Evolutionary conservation across 2,888 invertebrate species (phyloP), one percentile per base, ranked within the genome.

Genomic region (Chrysomela aeneicollis): DNA sequence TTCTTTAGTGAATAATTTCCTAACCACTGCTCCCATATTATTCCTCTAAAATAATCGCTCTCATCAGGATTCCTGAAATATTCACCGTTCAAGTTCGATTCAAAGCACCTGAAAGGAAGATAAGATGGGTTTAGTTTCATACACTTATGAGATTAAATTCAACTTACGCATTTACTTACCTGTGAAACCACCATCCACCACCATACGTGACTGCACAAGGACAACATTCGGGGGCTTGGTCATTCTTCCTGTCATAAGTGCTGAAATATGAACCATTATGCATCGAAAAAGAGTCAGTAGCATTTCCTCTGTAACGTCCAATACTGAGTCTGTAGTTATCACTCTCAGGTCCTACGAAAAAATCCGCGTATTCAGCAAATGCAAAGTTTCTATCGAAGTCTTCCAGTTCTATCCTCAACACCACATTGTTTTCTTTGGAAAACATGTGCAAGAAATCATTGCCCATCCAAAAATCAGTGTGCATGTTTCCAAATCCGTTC

Each of bases 131-230:
- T 26, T n/a, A n/a, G n/a, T n/a, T n/a, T n/a, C n/a, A n/a, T n/a
- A n/a, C n/a, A n/a, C n/a, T n/a, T n/a, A n/a, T n/a, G n/a, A n/a
- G n/a, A n/a, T 47, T 10, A 47, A 18, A 2, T 22, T 9, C 26
- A 15, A 21, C 47, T 37, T 22, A 54, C 63, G 71, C n/a, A n/a
- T n/a, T n/a, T 26, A 26, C 26, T 26, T 74, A 87, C 84, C 84
- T 85, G 73, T 86, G 84, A 73, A 86, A 87, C 88, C 88, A 88
- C 87, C 88, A 88, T 9, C 87, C 88, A 18, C 86, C 86, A 0
- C 84, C 86, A 77, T 85, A 87, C 1, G 84, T 83, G 18, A 83
- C 77, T 0, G 86, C 84, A 74, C 87, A 87, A 17, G 86, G 84
- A 73, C 86, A 85, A 71, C 86, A 86, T 15, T 81, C 78, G 0